These are phyloP conservation scores for Aphelenchoides fujianensis DNA, from an alignment of 1,140 invertebrate genomes.

Conservation along the genomic window DNA sequence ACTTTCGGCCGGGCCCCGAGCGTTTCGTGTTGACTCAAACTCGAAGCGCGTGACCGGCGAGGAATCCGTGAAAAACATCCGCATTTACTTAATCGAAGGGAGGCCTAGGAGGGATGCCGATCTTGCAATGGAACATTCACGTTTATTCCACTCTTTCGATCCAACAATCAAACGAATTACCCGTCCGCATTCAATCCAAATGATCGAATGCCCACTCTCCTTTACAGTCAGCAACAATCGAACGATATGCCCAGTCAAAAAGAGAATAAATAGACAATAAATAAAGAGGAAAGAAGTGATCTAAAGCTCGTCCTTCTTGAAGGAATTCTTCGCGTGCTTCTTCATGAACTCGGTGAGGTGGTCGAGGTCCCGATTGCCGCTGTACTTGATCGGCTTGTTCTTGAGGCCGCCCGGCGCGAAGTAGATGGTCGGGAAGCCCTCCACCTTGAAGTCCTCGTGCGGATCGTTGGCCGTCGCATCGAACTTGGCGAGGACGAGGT, in stretches of 20 bases:
- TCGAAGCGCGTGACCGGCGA: no score
- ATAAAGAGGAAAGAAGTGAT: constrained; percentile 18
- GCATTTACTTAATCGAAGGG: no score
- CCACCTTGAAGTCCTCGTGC: constrained; percentile 64
- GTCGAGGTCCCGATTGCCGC: constrained; percentile 64
- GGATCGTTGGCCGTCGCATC: constrained; percentile 67
- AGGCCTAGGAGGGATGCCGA: not conserved
- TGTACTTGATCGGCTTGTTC: constrained; percentile 63
- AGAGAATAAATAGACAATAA: constrained; percentile 12
- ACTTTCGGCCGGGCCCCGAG: no score
- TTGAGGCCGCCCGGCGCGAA: constrained; percentile 65
- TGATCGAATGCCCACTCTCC: not conserved
- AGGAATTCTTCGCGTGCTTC: constrained; percentile 58
- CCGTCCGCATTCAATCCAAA: not conserved
- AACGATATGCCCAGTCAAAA: not conserved
- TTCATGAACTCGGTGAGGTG: constrained; percentile 62
- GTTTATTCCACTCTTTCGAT: not conserved
- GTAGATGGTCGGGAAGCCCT: constrained; percentile 67
- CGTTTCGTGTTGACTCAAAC: no score
- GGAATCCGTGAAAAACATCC: no score
- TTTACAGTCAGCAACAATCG: no score
- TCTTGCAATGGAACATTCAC: not conserved
- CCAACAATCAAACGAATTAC: not conserved
- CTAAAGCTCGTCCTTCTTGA: constrained; percentile 55
- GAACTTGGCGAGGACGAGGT: constrained; percentile 66